These are phyloP conservation scores for Cataglyphis cursor DNA, from an alignment of 2,888 invertebrate species.

Conservation along the genomic window DNA sequence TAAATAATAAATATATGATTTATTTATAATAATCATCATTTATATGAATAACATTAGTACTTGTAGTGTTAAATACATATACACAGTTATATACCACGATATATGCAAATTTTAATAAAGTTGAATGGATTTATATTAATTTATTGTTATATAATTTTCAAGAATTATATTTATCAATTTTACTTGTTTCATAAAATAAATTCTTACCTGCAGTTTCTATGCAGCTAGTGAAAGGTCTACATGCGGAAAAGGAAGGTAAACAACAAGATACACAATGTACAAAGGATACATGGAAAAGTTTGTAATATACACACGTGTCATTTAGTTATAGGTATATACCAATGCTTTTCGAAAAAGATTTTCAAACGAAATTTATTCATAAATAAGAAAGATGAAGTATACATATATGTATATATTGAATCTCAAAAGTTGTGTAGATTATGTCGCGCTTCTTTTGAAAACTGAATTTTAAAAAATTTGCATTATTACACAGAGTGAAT, in stretches of 20 bases:
- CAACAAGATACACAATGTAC: background rate
- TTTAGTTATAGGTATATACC: background rate
- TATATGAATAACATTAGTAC: background rate
- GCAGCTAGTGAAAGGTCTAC: background rate
- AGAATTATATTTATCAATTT: background rate
- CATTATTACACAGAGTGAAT: background rate
- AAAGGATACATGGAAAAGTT: background rate
- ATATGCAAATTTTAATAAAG: background rate
- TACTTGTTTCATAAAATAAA: background rate
- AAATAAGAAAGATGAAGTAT: conserved; percentile 61
- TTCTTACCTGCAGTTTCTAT: conserved; percentile 32
- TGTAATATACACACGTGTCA: background rate
- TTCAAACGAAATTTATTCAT: conserved; percentile 66
- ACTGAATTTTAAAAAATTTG: conserved; percentile 8
- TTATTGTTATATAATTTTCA: background rate
- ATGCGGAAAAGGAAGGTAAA: conserved; percentile 19
- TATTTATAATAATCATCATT: background rate
- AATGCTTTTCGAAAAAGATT: conserved; percentile 15
- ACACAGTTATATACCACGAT: background rate
- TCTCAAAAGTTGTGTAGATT: conserved; percentile 33
- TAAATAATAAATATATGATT: background rate
- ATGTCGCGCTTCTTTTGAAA: conserved; percentile 18
- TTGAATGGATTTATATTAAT: background rate
- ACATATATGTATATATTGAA: conserved; percentile 53
- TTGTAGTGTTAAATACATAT: background rate